These are phyloP conservation scores for Cephus pygmeus DNA, from an alignment of 2,888 invertebrate genomes.

Conservation along the genomic window DNA sequence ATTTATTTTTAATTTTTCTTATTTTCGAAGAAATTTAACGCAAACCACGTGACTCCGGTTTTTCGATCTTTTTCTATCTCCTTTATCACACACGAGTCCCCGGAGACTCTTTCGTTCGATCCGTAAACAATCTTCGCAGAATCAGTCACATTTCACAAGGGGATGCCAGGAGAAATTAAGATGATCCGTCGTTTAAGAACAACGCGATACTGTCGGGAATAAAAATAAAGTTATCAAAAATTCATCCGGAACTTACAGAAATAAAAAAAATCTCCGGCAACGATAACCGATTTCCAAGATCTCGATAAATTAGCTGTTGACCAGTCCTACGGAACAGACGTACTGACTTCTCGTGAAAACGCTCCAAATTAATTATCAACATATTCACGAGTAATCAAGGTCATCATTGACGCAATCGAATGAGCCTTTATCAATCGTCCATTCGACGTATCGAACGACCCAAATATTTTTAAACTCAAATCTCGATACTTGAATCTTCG, in stretches of 20 bases:
- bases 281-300: conserved; percentile 29
- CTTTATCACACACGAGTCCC: neutral
- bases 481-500: no score
- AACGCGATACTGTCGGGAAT: no score
- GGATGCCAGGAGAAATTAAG: no score
- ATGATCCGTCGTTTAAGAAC: no score
- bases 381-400: conserved; percentile 42
- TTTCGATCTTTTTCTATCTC: neutral
- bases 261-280: neutral
- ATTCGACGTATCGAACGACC: neutral
- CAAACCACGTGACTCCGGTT: neutral
- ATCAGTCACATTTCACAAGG: no score
- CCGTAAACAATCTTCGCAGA: neutral
- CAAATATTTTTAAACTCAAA: neutral
- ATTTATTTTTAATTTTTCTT: no score
- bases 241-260: neutral
- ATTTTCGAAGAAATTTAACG: no score
- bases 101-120: neutral
- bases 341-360: conserved; percentile 42
- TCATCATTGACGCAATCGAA: conserved; percentile 40
- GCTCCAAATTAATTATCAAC: conserved; percentile 51
- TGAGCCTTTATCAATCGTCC: neutral
- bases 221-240: no score
- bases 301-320: conserved; percentile 47
- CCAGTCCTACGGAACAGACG: conserved; percentile 38